phyloP scores from a whole-genome alignment of 2,113 vertebrate genomes.

The Cervus canadensis region DNA sequence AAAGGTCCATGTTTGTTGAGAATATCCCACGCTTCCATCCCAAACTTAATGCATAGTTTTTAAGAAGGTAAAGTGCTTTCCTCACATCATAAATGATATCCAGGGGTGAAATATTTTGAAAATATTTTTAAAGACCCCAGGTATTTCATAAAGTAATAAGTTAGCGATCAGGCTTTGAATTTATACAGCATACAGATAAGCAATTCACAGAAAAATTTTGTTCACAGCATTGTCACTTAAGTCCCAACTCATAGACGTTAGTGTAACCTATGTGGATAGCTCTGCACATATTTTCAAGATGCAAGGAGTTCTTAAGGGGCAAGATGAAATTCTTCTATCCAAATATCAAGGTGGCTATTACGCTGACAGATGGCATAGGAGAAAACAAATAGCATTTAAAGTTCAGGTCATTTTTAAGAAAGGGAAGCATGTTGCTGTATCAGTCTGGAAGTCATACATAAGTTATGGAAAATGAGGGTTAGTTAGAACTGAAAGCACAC shows the following conservation, averaged over 20 bases:
- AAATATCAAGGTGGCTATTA: constrained; percentile 28
- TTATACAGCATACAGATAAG: background rate
- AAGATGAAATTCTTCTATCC: background rate
- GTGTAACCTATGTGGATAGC: background rate
- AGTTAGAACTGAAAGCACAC: background rate
- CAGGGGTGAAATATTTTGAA: background rate
- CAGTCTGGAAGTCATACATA: background rate
- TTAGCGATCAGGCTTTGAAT: background rate
- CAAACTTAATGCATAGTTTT: background rate
- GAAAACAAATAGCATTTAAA: constrained; percentile 15
- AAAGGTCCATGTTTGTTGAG: background rate
- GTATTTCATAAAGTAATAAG: background rate
- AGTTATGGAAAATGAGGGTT: background rate
- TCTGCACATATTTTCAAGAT: background rate
- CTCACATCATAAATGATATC: background rate
- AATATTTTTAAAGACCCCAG: background rate
- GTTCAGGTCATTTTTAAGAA: constrained; percentile 31
- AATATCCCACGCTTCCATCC: background rate
- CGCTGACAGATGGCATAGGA: background rate
- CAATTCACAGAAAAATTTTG: background rate
- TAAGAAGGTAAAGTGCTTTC: background rate
- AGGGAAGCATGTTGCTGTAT: background rate
- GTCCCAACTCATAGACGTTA: background rate
- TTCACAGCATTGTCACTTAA: background rate
- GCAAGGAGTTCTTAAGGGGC: background rate